phyloP scores from a whole-genome alignment of 2,113 vertebrate species.

The Mustelus asterias region DNA sequence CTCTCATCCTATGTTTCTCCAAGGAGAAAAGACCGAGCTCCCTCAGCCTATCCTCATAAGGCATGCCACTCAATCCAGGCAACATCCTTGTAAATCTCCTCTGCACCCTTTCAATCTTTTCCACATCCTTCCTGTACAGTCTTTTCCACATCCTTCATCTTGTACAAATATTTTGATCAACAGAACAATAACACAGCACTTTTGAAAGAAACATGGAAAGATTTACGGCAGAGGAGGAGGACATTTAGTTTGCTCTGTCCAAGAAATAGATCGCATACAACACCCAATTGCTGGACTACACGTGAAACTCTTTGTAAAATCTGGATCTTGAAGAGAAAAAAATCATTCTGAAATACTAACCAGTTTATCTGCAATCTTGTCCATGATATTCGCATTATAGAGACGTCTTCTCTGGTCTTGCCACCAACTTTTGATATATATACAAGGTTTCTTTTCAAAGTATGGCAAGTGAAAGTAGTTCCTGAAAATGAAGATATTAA shows the following conservation, averaged over 20 bases:
- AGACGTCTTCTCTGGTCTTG: conserved; percentile 86
- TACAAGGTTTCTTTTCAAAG: conserved; percentile 89
- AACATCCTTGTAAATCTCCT: no score
- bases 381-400: conserved; percentile 90
- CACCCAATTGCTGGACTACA: neutral
- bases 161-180: neutral
- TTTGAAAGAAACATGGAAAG: neutral
- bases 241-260: neutral
- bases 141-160: no score
- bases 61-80: no score
- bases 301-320: neutral
- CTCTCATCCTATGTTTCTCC: no score
- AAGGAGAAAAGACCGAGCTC: no score
- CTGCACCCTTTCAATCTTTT: no score
- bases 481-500: conserved; percentile 53
- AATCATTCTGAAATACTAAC: conserved; percentile 51
- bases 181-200: neutral
- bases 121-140: no score
- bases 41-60: no score
- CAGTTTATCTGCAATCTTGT: conserved; percentile 87
- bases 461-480: conserved; percentile 95
- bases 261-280: neutral
- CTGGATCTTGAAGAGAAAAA: neutral
- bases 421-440: conserved; percentile 95
- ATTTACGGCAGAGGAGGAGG: neutral